A percentile compares a stretch with the other conserved stretches of the same genome.
These are phyloP conservation scores for Caenorhabditis sp. DNA, from an alignment of 2,888 invertebrate genomes.

Conservation along the genomic window DNA sequence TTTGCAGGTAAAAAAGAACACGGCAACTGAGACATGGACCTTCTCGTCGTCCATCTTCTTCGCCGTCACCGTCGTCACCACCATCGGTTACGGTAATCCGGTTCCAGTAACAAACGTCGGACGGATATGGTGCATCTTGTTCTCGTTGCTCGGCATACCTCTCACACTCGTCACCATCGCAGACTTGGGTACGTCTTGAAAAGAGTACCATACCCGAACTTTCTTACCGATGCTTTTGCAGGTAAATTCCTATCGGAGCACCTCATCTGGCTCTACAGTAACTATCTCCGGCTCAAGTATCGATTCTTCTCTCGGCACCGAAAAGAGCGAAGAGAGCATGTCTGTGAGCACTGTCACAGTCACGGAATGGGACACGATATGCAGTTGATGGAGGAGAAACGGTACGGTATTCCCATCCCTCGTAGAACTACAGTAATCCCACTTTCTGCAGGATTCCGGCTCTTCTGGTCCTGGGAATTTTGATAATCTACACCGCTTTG, in stretches of 20 bases:
- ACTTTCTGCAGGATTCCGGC: slow-evolving; percentile 80
- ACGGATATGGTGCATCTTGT: slow-evolving; percentile 80
- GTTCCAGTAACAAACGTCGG: slow-evolving; percentile 82
- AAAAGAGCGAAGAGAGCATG: slow-evolving; percentile 75
- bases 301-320: slow-evolving; percentile 49
- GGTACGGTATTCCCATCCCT: slow-evolving; percentile 51
- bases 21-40: slow-evolving; percentile 82
- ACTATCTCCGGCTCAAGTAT: slow-evolving; percentile 79
- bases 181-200: slow-evolving; percentile 80
- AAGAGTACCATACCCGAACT: too few species aligned
- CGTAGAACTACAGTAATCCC: background rate
- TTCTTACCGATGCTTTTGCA: slow-evolving; percentile 36
- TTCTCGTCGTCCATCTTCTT: slow-evolving; percentile 83
- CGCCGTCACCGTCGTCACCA: slow-evolving; percentile 83
- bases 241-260: slow-evolving; percentile 83
- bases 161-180: slow-evolving; percentile 83
- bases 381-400: slow-evolving; percentile 77
- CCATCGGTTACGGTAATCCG: slow-evolving; percentile 83
- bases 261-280: slow-evolving; percentile 82
- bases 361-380: slow-evolving; percentile 78
- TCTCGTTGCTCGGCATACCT: slow-evolving; percentile 83
- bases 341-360: slow-evolving; percentile 81
- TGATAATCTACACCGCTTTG: slow-evolving; percentile 82
- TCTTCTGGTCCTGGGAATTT: slow-evolving; percentile 81
- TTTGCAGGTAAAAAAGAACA: slow-evolving; percentile 78